A percentile compares a stretch with the other conserved stretches of the same genome.
phyloP scores from a whole-genome alignment of 2,888 invertebrate genomes.

The Tipula unca region DNA sequence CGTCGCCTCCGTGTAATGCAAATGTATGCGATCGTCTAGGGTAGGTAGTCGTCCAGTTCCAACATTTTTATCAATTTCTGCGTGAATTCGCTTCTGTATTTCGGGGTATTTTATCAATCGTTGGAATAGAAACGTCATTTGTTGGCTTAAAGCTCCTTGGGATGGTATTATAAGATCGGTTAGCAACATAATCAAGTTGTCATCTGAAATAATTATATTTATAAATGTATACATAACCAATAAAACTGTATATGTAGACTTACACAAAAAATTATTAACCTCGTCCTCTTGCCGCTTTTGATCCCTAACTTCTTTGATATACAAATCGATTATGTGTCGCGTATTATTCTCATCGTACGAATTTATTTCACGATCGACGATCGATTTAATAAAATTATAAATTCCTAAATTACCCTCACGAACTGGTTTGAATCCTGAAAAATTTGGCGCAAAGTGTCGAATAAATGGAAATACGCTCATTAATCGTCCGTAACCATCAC shows the following conservation, averaged over 20 bases:
- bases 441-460: conserved; percentile 49
- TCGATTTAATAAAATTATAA: conserved; percentile 45
- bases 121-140: conserved; percentile 47
- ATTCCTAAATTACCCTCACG: conserved; percentile 44
- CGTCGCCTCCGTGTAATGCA: conserved; percentile 55
- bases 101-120: conserved; percentile 47
- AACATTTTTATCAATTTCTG: conserved; percentile 54
- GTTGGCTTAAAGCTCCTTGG: conserved; percentile 45
- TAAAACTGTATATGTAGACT: background rate
- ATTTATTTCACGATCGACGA: conserved; percentile 44
- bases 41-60: conserved; percentile 51
- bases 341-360: conserved; percentile 42
- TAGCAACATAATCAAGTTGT: conserved; percentile 51
- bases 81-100: conserved; percentile 48
- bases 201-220: conserved; percentile 34
- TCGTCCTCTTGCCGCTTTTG: conserved; percentile 32
- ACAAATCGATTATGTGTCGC: conserved; percentile 54
- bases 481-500: conserved; percentile 52
- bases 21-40: conserved; percentile 47
- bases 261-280: conserved; percentile 29
- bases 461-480: conserved; percentile 53
- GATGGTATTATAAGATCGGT: conserved; percentile 55
- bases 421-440: conserved; percentile 47
- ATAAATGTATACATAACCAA: background rate
- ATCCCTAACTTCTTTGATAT: conserved; percentile 50